Evolutionary conservation across 2,797 vertebrate genomes (phyloP).

Genomic region (Pantherophis alleghaniensis): DNA sequence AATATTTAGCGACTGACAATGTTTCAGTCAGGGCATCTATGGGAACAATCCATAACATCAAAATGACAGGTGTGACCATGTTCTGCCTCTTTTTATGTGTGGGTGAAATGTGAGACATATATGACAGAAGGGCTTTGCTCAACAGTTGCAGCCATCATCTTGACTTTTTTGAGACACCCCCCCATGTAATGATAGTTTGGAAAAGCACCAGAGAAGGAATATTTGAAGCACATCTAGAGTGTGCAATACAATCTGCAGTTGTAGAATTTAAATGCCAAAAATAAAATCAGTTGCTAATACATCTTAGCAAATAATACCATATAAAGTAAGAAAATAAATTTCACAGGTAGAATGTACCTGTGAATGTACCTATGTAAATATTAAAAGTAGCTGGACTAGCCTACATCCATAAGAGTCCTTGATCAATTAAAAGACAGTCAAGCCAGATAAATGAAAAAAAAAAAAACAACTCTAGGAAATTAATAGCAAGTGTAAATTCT

Average conservation of each 20-base stretch:
- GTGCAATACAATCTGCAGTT: not conserved
- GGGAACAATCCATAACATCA: not conserved
- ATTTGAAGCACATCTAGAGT: constrained; percentile 7
- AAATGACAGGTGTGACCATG: not conserved
- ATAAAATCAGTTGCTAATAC: constrained; percentile 23
- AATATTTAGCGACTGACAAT: constrained; percentile 24
- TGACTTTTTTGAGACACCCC: not conserved
- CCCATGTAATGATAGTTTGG: constrained; percentile 26
- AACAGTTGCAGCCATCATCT: not conserved
- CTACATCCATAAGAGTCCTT: not conserved
- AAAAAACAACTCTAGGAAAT: not conserved
- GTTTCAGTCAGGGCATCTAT: not conserved
- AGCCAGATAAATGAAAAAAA: not conserved
- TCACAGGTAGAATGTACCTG: constrained; percentile 14
- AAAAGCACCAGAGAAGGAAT: not conserved
- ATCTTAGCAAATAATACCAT: constrained; percentile 20
- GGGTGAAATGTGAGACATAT: not conserved
- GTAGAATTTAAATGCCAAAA: constrained; percentile 30
- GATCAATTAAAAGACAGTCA: not conserved
- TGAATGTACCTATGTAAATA: not conserved
- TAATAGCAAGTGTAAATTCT: not conserved
- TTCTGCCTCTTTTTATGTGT: not conserved
- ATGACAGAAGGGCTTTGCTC: not conserved
- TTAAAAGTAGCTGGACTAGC: not conserved
- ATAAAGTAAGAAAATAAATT: constrained; percentile 3